These are phyloP conservation scores for Aphelenchoides fujianensis DNA, from an alignment of 1,140 invertebrate genomes.

Conservation along the genomic window DNA sequence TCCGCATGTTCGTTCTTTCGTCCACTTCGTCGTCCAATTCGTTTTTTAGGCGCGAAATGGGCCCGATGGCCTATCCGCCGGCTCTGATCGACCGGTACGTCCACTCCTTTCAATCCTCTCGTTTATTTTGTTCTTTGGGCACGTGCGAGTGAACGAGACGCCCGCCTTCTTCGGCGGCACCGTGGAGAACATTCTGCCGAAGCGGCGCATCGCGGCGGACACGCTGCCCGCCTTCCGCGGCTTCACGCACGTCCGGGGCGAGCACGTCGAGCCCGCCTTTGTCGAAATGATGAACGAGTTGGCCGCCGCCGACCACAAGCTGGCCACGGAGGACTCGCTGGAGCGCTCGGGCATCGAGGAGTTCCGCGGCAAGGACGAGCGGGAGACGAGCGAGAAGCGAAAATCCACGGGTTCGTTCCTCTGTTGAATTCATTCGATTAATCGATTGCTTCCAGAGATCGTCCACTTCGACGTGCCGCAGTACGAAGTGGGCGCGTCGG, in stretches of 20 bases:
- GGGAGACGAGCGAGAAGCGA: neutral
- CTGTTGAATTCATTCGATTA: too few species aligned
- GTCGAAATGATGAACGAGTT: neutral
- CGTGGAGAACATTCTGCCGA: conserved; percentile 6
- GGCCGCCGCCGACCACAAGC: neutral
- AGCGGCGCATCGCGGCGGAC: neutral
- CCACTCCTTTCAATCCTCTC: neutral
- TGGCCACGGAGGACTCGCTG: neutral
- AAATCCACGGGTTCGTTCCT: neutral
- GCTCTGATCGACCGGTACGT: neutral
- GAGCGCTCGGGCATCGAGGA: neutral
- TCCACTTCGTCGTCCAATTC: too few species aligned
- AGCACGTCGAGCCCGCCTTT: neutral
- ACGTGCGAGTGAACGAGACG: neutral
- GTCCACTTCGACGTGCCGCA: neutral
- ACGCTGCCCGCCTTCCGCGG: conserved; percentile 2
- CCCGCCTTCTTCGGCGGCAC: neutral
- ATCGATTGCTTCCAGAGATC: neutral
- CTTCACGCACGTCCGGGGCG: neutral
- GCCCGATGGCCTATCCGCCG: neutral
- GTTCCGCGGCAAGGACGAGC: neutral
- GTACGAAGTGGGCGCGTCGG: neutral
- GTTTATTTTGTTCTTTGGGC: neutral
- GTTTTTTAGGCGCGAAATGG: conserved; percentile 7
- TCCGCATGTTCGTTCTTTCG: too few species aligned